Percentiles rank a stretch among this genome's conserved stretches.
These are phyloP conservation scores for Zosterops pallidus DNA, from an alignment of 2,113 vertebrate genomes.

Conservation along the genomic window DNA sequence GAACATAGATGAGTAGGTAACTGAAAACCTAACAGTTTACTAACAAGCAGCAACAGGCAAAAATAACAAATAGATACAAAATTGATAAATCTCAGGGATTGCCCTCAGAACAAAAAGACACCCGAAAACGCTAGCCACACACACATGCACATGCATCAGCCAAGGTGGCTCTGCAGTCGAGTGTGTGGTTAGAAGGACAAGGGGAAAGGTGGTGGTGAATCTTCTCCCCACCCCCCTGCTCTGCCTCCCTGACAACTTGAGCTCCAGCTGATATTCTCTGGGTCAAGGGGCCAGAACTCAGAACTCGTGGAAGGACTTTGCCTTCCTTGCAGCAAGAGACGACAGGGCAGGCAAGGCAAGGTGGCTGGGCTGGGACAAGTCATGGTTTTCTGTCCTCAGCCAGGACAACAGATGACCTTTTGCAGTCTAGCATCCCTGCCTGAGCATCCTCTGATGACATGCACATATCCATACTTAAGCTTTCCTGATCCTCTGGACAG, in stretches of 20 bases:
- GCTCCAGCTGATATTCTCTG: background rate
- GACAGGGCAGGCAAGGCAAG: background rate
- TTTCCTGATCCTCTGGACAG: background rate
- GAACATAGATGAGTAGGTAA: background rate
- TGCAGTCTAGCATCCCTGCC: background rate
- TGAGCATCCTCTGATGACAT: background rate
- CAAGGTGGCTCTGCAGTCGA: background rate
- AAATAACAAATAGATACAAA: background rate
- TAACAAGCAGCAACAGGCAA: background rate
- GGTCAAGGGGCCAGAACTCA: background rate
- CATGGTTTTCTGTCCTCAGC: background rate
- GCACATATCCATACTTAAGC: background rate
- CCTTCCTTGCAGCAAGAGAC: background rate
- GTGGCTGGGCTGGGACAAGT: background rate
- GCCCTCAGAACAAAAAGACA: background rate
- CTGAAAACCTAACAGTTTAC: background rate
- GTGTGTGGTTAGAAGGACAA: background rate
- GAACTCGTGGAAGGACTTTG: rapidly evolving
- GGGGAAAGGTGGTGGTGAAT: background rate
- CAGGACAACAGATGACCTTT: background rate
- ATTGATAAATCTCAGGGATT: background rate
- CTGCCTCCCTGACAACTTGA: background rate
- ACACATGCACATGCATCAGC: background rate
- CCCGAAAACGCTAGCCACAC: rapidly evolving
- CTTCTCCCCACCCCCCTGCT: background rate